Base-by-base conservation (phyloP, 2,113 vertebrate species). In the Takifugu flavidus region DNA sequence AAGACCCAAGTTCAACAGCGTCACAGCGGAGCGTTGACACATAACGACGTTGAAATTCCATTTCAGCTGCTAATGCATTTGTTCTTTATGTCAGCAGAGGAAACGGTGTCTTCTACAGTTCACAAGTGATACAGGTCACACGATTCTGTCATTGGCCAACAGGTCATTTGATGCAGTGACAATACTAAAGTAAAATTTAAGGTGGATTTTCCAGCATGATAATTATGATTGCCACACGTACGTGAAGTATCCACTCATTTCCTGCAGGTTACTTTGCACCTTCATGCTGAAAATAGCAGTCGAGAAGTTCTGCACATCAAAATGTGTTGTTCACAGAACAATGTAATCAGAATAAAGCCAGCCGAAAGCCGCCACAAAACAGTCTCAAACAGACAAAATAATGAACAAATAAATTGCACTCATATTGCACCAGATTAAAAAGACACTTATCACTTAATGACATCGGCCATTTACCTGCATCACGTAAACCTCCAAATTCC, bases 401-500 rank as follows among this genome's bases (percentile, higher is more conserved):
- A 67, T 45, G 50, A 14, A 47, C 15, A 47, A 47, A 46, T 46
- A 46, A n/a, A 5, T 47, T 39, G 6, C 34, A 39, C 34, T 39
- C 34, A 39, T 11, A 39, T 39, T 39, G 34, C 11, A 39, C 50
- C 39, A 43, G 49, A 71, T 66, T 10, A 65, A 57, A 68, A 15
- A n/a, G n/a, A 8, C 55, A 60, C 42, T 54, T 62, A 73, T 65
- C 59, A 65, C 25, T 29, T 1, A 4, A 29, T 66, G 67, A 55
- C 26, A 64, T 62, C 72, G 60, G 25, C 20, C 52, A 25, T 20
- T 26, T 10, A 46, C 39, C 15, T 42, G 5, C 11, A 13, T 4
- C 46, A 50, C 13, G 27, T 26, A 13, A 42, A 47, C 49, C 49
- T 67, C 61, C 2, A 34, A 43, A 44, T 14, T 58, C 42, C 29